Evolutionary conservation across 2,113 vertebrate species (phyloP).

Genomic region (Agapornis roseicollis): DNA sequence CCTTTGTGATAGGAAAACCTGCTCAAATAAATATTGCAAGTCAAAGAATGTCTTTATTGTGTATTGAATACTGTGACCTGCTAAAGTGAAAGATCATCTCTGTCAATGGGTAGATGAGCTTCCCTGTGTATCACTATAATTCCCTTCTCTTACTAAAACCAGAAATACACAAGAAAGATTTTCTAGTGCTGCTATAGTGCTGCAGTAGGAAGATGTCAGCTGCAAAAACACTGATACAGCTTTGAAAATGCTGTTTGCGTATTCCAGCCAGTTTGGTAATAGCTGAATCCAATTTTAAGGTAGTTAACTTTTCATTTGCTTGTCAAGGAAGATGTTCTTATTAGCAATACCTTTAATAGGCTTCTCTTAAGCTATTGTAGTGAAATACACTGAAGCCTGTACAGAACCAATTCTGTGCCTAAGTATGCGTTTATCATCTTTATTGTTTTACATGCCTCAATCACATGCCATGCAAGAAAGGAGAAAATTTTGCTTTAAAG

Average conservation of each 20-base stretch:
- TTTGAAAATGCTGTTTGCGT: neutral
- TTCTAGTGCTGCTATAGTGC: neutral
- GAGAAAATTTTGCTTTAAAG: neutral
- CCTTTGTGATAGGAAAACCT: constrained; percentile 9
- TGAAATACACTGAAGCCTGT: neutral
- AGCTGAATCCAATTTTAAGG: neutral
- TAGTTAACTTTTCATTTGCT: neutral
- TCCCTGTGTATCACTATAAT: neutral
- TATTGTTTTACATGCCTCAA: neutral
- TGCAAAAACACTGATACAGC: neutral
- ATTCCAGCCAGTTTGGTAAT: neutral
- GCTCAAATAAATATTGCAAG: constrained; percentile 1
- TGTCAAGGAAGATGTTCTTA: neutral
- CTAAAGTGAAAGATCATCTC: constrained; percentile 14
- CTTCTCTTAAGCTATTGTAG: neutral
- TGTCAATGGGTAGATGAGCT: neutral
- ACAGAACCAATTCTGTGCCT: neutral
- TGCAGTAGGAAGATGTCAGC: neutral
- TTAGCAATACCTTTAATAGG: neutral
- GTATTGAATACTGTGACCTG: constrained; percentile 6
- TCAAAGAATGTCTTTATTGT: constrained; percentile 14
- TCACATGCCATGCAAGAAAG: neutral
- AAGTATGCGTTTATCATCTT: neutral
- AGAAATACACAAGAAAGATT: neutral
- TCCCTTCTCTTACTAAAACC: neutral